Evolutionary conservation across 2,113 vertebrate species (phyloP).

Genomic region (Rhipidura dahli): DNA sequence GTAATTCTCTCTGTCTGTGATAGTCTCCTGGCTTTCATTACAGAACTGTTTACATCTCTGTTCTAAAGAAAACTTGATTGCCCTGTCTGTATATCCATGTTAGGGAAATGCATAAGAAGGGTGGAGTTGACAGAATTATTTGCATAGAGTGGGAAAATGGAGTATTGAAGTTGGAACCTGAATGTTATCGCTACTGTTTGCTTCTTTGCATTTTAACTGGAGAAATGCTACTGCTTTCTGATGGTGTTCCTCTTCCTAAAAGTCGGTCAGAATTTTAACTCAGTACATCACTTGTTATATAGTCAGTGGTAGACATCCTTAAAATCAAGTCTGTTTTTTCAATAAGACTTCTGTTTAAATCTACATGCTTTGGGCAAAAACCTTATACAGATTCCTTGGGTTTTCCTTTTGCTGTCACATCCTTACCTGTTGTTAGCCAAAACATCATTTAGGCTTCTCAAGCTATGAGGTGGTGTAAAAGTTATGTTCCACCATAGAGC

Average conservation of each 20-base stretch:
- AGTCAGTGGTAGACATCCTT: neutral
- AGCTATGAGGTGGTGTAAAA: neutral
- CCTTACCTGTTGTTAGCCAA: neutral
- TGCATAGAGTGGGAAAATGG: neutral
- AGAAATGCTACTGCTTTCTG: neutral
- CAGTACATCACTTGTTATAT: neutral
- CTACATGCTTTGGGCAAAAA: neutral
- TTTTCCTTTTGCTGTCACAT: neutral
- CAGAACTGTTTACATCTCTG: neutral
- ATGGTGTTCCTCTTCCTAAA: neutral
- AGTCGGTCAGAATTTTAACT: neutral
- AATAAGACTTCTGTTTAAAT: neutral
- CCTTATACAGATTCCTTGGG: neutral
- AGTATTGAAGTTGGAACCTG: neutral
- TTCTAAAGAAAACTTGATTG: neutral
- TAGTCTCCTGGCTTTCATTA: neutral
- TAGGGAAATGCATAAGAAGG: neutral
- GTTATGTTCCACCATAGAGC: neutral
- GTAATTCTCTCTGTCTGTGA: neutral
- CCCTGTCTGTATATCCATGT: neutral
- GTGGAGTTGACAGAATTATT: neutral
- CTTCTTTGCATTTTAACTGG: neutral
- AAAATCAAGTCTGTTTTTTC: neutral
- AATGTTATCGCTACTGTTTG: neutral
- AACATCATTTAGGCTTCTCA: neutral